phyloP scores from a whole-genome alignment of 2,797 vertebrate species.

The Orientallactaga sibirica region DNA sequence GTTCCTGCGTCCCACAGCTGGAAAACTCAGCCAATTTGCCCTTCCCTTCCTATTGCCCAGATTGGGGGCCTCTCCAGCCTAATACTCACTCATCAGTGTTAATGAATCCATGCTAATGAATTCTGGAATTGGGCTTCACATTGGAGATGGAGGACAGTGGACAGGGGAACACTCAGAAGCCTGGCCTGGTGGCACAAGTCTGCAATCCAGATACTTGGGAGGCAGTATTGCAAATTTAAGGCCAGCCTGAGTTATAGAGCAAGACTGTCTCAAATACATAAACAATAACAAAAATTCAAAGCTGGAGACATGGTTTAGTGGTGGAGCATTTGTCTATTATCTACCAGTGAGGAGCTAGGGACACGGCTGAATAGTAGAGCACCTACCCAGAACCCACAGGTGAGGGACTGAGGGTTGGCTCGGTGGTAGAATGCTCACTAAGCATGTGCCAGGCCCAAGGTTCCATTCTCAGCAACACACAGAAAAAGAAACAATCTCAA shows the following conservation, averaged over 20 bases:
- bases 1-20: not conserved
- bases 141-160: accelerated
- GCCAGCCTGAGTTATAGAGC: not conserved
- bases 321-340: too few relatives aligned
- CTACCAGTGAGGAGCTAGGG: too few relatives aligned
- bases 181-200: not conserved
- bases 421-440: not conserved
- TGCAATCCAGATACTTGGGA: not conserved
- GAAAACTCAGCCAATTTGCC: not conserved
- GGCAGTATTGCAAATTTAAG: not conserved
- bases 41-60: accelerated
- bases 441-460: not conserved
- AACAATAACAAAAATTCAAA: not conserved
- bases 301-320: not conserved
- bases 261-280: not conserved
- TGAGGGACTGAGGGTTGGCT: not conserved
- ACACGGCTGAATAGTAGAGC: too few relatives aligned
- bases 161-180: not conserved
- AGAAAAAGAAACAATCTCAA: too few relatives aligned
- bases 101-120: not conserved
- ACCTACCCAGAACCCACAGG: too few relatives aligned
- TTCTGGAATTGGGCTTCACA: not conserved
- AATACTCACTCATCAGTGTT: not conserved
- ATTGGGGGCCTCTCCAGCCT: not conserved
- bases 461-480: not conserved